Evolutionary conservation across 2,888 invertebrate genomes (phyloP), one percentile per base, ranked within the genome.

Genomic region (Drosophila limbata): DNA sequence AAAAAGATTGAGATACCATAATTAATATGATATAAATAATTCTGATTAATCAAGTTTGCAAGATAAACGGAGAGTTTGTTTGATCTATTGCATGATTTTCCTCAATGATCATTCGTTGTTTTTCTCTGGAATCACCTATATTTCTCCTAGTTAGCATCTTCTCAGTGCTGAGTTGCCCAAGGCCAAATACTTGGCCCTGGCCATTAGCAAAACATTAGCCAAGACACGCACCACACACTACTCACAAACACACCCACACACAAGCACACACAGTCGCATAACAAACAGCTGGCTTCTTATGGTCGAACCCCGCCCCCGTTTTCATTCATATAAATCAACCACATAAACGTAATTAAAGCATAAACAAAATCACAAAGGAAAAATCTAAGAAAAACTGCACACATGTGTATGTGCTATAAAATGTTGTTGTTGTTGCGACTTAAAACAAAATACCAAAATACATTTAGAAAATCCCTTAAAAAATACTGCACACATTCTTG

Each of bases 301-400:
- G 79, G 69, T 28, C 9, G n/a, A 10, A 10, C 1, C 37, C 42
- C 10, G 13, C 17, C 4, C 44, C 21, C 25, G 21, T 63, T 66
- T 71, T 60, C 52, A 69, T 69, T 45, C 55, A 69, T 73, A 89
- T 87, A 87, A 84, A 89, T 87, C 85, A 84, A 67, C 73, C 86
- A 35, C 83, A 73, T 72, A 66, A 88, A 78, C 81, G 81, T 85
- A 85, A 89, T 88, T 89, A 85, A 88, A 88, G 83, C 70, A 83
- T 85, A 89, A 85, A 85, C 89, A 89, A 78, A 88, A 67, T 57
- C 50, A 10, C 17, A n/a, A 19, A 37, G 33, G 35, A 37, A 50
- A 47, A 60, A 47, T 47, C 21, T 42, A 53, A 69, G 50, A 52
- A 84, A 82, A 87, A 61, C 64, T 63, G 75, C 69, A 63, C 66